Conservation (phyloP, 2,113 vertebrate genomes). For the Rhinolophus ferrumequinum region DNA sequence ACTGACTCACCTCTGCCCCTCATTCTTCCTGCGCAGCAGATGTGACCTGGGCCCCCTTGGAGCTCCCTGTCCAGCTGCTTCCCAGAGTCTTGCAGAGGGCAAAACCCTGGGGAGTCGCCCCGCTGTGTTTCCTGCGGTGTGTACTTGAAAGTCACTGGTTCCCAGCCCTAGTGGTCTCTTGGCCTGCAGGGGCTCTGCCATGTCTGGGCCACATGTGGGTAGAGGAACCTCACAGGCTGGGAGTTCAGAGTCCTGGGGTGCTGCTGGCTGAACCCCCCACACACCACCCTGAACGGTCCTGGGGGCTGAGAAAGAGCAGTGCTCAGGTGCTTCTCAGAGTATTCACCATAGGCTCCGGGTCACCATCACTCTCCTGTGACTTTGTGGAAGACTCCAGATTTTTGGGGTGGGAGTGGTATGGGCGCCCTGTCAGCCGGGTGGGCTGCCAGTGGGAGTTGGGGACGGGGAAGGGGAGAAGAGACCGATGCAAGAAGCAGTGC, state of each 20-base stretch:
- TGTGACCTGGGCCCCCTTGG: background rate
- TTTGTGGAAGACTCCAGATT: background rate
- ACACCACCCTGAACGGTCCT: background rate
- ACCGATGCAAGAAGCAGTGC: background rate
- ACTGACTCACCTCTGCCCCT: background rate
- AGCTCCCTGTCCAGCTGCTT: background rate
- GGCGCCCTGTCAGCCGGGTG: background rate
- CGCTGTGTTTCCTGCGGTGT: background rate
- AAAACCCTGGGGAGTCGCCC: background rate
- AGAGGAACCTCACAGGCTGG: background rate
- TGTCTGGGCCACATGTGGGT: too few species aligned
- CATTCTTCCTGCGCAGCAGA: too few species aligned
- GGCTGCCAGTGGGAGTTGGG: background rate
- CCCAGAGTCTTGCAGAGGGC: background rate
- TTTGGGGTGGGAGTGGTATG: background rate
- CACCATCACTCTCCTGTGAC: background rate
- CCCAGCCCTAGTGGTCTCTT: background rate
- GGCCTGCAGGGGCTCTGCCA: background rate
- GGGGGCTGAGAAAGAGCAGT: background rate
- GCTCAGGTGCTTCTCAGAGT: background rate
- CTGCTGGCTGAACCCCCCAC: rapidly evolving
- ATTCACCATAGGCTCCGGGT: background rate
- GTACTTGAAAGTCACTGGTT: background rate
- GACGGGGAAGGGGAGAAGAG: background rate
- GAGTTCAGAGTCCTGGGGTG: background rate